Evolutionary conservation across 37 sponge, comb jelly and placozoan genomes (phyloP).

Genomic region (Spongia lamella): DNA sequence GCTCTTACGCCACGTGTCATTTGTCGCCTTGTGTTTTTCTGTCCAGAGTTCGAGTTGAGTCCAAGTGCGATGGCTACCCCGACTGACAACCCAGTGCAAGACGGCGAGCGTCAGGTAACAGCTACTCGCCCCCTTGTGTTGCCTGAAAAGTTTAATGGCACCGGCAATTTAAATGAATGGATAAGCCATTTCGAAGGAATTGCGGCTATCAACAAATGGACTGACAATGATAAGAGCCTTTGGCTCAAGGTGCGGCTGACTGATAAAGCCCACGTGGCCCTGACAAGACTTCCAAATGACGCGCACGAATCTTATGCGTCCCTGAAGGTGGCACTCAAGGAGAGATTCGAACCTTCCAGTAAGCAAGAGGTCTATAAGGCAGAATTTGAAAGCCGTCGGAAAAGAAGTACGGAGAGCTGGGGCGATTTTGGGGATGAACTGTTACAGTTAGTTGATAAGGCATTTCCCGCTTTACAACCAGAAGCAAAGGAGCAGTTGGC

Average conservation of each 20-base stretch:
- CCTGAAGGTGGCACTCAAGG: slow-evolving; percentile 2
- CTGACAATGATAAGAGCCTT: not conserved
- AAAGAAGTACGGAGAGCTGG: slow-evolving; percentile 26
- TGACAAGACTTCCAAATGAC: slow-evolving; percentile 2
- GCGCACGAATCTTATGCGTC: not conserved
- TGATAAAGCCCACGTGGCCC: slow-evolving; percentile 19
- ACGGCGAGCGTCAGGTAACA: too few relatives aligned
- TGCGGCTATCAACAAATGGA: slow-evolving; percentile 29
- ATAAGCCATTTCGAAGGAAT: slow-evolving; percentile 30
- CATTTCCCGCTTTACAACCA: slow-evolving; percentile 19
- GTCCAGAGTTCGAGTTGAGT: too few relatives aligned
- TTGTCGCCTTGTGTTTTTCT: too few relatives aligned
- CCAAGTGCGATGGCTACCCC: too few relatives aligned
- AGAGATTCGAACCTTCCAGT: slow-evolving; percentile 50
- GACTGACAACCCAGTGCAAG: too few relatives aligned
- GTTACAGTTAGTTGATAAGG: slow-evolving; percentile 17
- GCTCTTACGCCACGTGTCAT: too few relatives aligned
- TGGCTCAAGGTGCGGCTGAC: slow-evolving; percentile 36
- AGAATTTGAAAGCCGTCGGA: not conserved
- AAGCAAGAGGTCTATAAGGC: too few relatives aligned
- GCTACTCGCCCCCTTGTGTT: not conserved
- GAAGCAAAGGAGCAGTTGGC: slow-evolving; percentile 17
- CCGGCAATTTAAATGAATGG: slow-evolving; percentile 24
- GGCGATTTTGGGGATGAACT: too few relatives aligned
- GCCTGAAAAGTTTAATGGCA: slow-evolving; percentile 29